phyloP scores from a whole-genome alignment of 2,113 vertebrate genomes.

The Tupaia chinensis region DNA sequence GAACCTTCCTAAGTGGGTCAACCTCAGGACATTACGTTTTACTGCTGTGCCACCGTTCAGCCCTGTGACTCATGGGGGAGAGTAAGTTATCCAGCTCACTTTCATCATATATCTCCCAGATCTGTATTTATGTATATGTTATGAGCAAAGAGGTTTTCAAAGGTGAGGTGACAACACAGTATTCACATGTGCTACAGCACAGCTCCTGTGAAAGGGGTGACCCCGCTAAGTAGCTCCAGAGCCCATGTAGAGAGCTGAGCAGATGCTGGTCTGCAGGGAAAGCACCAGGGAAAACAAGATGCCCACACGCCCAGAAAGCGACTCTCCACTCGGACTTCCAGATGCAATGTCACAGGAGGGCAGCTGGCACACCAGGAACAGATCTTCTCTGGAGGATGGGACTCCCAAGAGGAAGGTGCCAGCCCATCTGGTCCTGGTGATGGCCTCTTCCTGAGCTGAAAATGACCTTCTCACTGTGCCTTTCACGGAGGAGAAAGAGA shows the following conservation, averaged over 20 bases:
- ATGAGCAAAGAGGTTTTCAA: not conserved
- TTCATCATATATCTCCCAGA: too few relatives aligned
- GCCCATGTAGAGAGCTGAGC: not conserved
- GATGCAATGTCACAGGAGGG: not conserved
- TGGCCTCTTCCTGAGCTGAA: not conserved
- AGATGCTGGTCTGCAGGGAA: not conserved
- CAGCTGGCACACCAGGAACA: not conserved
- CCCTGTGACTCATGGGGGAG: not conserved
- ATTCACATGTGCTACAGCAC: not conserved
- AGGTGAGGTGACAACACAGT: not conserved
- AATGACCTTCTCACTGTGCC: not conserved
- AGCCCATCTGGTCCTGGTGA: not conserved
- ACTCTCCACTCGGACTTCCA: too few relatives aligned
- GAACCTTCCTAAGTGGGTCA: too few relatives aligned
- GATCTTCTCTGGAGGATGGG: not conserved
- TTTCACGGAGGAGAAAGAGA: not conserved
- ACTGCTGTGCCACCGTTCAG: too few relatives aligned
- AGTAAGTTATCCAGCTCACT: not conserved
- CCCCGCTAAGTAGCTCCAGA: not conserved
- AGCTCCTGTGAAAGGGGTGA: not conserved
- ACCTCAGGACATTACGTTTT: too few relatives aligned
- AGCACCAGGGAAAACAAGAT: too few relatives aligned
- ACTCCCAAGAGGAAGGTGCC: not conserved
- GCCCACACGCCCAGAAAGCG: not conserved
- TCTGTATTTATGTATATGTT: not conserved